A percentile compares a stretch with the other conserved stretches of the same genome.
Conservation (phyloP, 2,797 vertebrate genomes). For the Sphenopsis melanotis region DNA sequence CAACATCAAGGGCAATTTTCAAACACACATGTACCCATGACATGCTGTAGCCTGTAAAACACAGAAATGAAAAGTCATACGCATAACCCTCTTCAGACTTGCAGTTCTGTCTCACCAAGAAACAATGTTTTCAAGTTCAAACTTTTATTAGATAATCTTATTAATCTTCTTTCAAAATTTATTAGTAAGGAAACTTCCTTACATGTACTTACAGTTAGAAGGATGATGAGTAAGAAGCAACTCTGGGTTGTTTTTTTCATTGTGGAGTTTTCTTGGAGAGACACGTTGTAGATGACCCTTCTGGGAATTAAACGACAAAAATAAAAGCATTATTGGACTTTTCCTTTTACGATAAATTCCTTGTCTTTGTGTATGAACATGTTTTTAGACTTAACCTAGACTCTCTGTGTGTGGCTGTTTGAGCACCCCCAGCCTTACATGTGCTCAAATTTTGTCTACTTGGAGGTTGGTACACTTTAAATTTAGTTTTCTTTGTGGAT, state of each 20-base stretch:
- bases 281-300: not conserved
- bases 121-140: not conserved
- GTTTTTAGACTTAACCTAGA: not conserved
- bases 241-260: slow-evolving; percentile 47
- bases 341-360: not conserved
- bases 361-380: not conserved
- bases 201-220: slow-evolving; percentile 60
- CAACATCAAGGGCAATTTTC: not conserved
- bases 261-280: slow-evolving; percentile 12
- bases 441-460: not conserved
- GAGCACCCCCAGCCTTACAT: accelerated
- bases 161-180: not conserved
- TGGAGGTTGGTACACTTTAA: not conserved
- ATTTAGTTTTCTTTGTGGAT: not conserved
- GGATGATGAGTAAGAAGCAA: slow-evolving; percentile 54
- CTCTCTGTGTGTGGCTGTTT: not conserved
- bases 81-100: not conserved
- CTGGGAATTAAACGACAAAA: slow-evolving; percentile 35
- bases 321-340: not conserved
- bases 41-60: not conserved
- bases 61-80: not conserved
- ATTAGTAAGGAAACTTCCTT: not conserved
- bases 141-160: not conserved
- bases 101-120: not conserved
- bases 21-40: not conserved